Base-by-base conservation (phyloP, 2,113 vertebrate species). In the Plectropomus leopardus region DNA sequence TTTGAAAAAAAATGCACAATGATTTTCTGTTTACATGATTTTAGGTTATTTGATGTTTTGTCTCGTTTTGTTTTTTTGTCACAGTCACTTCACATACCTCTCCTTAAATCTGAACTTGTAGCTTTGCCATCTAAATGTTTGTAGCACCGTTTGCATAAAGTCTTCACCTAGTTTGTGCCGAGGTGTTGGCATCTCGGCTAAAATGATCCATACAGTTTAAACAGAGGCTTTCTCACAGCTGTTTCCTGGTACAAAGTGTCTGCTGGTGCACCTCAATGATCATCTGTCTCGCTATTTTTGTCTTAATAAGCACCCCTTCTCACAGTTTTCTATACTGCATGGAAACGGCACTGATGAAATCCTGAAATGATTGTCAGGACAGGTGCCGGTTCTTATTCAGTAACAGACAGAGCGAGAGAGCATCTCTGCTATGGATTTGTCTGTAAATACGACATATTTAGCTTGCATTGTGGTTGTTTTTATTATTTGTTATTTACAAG, bases 21-120 rank as follows among this genome's bases (percentile, higher is more conserved):
- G 87, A 93, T 88, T 89, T 93, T 92, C 93, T 93, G 94, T 94
- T 94, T 94, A 94, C 93, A 94, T 90, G 83, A 90, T 87, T 92
- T 90, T 86, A 89, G 86, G 78, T 90, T 76, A 66, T 92, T 93
- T 89, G 83, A 86, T 87, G 82, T 88, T 88, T 86, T 77, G 72
- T 86, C 84, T 93, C 72, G 55, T 87, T 47, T 86, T 76, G 72
- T 71, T 88, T 86, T 59, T 89, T 79, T 84, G 79, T 82, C 70
- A 63, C 87, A 34, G 65, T 90, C 80, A 55, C 69, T 70, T 78
- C 82, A 88, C 85, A 82, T 79, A 84, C 85, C 77, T 91, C 90
- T 87, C 80, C 70, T 74, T 40, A 47, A 47, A 81, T 69, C 53
- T 23, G 71, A 87, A 66, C 42, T 58, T 47, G 45, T 72, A 80